Base-by-base conservation (phyloP, 1,140 invertebrate genomes). In the Protaetia brevitarsis region DNA sequence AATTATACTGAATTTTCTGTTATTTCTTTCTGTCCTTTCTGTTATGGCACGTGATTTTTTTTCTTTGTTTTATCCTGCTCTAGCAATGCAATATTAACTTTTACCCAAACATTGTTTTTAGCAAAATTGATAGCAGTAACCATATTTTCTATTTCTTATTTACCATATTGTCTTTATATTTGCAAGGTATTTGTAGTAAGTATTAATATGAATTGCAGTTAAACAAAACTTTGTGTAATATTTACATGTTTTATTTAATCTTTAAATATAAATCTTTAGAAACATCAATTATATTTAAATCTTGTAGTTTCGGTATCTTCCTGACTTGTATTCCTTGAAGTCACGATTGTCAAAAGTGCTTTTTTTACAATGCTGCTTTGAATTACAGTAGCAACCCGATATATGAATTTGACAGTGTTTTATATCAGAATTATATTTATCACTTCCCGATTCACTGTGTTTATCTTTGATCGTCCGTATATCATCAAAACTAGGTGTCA, bases 401-500 rank as follows among this genome's bases (percentile, higher is more conserved):
- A 29, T 59, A 28, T 4, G 3, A 11, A 8, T n/a, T 19, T 59
- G 57, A 19, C n/a, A 19, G 10, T 45, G 57, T 63, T 67, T 41
- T 26, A 2, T 16, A 31, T 31, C 23, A 3, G 16, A 23, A 67
- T 71, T 73, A 36, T 57, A 61, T 26, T 68, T 76, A 41, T 60
- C 68, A 62, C 45, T 72, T 36, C n/a, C n/a, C n/a, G n/a, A n/a
- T n/a, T 31, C 59, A 27, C 68, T 65, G 41, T 68, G 41, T 66
- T 81, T 74, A 82, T 95, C 93, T 45, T 76, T 86, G 63, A 96
- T 86, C 2, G 91, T 90, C 61, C 79, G 82, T 13, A 88, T 72
- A 68, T 88, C 86, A 78, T 92, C 82, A 28, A 92, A 83, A 71
- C 87, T 77, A 8, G 87, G 86, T 31, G 90, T 93, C 79, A 93